Evolutionary conservation across 2,113 vertebrate species (phyloP).

Genomic region (Rhinoderma darwinii): DNA sequence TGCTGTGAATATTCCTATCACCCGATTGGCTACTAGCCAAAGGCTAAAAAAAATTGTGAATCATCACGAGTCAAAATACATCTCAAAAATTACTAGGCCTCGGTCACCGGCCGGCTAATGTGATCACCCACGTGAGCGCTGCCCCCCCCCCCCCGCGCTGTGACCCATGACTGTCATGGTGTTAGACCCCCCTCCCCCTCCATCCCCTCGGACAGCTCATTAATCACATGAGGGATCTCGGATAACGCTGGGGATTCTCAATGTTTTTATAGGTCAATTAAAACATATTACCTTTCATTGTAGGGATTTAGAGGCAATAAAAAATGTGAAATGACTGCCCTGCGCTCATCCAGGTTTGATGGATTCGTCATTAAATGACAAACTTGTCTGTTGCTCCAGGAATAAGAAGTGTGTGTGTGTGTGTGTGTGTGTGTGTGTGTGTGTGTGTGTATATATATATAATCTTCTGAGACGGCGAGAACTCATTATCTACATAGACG

Average conservation of each 20-base stretch:
- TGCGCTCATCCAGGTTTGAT: slow-evolving; percentile 30
- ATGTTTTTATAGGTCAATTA: slow-evolving; percentile 47
- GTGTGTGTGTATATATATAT: too few species aligned
- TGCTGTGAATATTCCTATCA: neutral
- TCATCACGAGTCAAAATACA: neutral
- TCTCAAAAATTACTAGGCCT: neutral
- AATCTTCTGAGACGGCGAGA: neutral
- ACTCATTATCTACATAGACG: neutral
- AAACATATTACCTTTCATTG: slow-evolving; percentile 48
- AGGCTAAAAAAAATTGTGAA: neutral
- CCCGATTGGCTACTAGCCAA: neutral
- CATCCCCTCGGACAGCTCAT: slow-evolving; percentile 14
- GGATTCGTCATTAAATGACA: slow-evolving; percentile 42
- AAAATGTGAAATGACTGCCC: slow-evolving; percentile 35
- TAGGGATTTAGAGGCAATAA: slow-evolving; percentile 44
- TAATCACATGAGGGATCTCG: slow-evolving; percentile 19
- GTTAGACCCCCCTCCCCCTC: neutral
- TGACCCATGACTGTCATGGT: neutral
- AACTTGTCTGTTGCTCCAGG: neutral
- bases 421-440: neutral
- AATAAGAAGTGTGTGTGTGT: neutral
- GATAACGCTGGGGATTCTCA: neutral
- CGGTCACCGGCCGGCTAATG: neutral
- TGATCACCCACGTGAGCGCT: neutral
- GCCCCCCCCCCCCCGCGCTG: neutral